A percentile compares a stretch with the other conserved stretches of the same genome.
Conservation (phyloP, 2,888 invertebrate species). For the Dorcus parallelipipedus region DNA sequence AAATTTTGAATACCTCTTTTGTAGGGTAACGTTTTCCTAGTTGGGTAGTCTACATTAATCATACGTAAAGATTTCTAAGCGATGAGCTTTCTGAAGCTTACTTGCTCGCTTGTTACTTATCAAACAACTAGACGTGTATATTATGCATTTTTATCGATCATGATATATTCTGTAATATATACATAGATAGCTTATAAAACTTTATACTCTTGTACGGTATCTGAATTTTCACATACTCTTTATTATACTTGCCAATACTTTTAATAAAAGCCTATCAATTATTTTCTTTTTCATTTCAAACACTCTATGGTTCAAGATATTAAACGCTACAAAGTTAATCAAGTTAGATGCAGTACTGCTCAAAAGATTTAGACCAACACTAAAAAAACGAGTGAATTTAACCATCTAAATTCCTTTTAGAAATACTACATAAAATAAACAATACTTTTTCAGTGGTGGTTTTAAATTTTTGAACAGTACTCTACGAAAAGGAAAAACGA, state of each 20-base stretch:
- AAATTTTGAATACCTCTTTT: slow-evolving; percentile 1
- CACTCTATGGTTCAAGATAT: too few species aligned
- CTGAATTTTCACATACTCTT: slow-evolving; percentile 46
- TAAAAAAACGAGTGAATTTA: too few species aligned
- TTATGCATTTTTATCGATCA: slow-evolving; percentile 8
- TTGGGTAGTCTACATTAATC: neutral
- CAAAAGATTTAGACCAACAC: too few species aligned
- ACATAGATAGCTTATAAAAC: slow-evolving; percentile 41
- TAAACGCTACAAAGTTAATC: too few species aligned
- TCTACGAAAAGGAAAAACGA: too few species aligned
- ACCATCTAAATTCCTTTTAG: too few species aligned
- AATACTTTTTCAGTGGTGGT: too few species aligned
- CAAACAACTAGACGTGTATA: slow-evolving; percentile 1
- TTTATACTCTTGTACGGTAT: slow-evolving; percentile 49
- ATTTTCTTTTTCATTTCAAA: too few species aligned
- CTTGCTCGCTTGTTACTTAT: neutral
- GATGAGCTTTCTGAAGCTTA: neutral
- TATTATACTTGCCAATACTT: slow-evolving; percentile 47
- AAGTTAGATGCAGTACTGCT: too few species aligned
- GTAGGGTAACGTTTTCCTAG: neutral
- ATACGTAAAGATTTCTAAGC: neutral
- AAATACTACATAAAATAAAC: too few species aligned
- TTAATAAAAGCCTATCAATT: slow-evolving; percentile 40
- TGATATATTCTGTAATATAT: slow-evolving; percentile 30
- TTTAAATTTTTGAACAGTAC: too few species aligned